phyloP scores from a whole-genome alignment of 2,113 vertebrate genomes.

The Pteruthius melanotis region DNA sequence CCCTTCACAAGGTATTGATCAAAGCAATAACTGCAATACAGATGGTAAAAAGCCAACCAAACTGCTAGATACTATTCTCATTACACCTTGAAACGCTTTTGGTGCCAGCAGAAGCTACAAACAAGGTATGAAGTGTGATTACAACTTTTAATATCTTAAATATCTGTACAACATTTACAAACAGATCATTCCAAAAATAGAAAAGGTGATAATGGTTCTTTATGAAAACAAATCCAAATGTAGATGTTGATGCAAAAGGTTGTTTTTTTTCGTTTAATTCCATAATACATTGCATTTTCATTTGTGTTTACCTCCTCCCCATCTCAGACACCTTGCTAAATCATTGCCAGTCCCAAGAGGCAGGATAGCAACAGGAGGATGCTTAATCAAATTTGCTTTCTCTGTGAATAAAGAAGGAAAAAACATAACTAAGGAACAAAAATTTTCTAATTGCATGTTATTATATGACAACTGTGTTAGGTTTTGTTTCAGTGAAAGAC shows the following conservation, averaged over 20 bases:
- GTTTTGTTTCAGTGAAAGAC: not conserved
- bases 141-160: not conserved
- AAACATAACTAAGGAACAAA: not conserved
- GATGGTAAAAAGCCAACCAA: not conserved
- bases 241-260: not conserved
- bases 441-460: not conserved
- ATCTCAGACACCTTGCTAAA: constrained; percentile 91
- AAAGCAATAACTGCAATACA: not conserved
- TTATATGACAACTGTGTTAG: not conserved
- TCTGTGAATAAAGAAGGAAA: constrained; percentile 74
- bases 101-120: not conserved
- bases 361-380: constrained; percentile 93
- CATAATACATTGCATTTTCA: not conserved
- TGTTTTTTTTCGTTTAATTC: not conserved
- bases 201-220: not conserved
- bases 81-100: not conserved
- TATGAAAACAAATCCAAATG: not conserved
- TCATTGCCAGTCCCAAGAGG: constrained; percentile 97
- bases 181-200: not conserved
- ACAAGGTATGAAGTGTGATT: not conserved
- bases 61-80: not conserved
- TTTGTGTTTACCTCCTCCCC: constrained; percentile 90
- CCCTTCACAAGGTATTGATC: not conserved
- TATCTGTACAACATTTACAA: not conserved
- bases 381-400: constrained; percentile 88